Evolutionary conservation across 2,888 invertebrate species (phyloP), one percentile per base, ranked within the genome.

Genomic region (Trachelus troglodyta): DNA sequence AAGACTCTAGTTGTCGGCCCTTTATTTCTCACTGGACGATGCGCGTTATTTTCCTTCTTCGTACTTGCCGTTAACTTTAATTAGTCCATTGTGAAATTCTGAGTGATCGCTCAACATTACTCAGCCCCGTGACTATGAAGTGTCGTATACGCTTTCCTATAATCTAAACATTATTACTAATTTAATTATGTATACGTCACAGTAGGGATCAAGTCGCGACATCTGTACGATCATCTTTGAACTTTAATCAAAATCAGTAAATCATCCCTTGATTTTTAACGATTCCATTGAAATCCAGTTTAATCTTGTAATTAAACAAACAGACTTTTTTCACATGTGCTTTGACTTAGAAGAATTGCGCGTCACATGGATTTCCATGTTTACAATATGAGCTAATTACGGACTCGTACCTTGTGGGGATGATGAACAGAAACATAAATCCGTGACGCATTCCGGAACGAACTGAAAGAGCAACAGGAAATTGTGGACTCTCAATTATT

Each of bases 51-150:
- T 31, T 71, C 31, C 71, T 71, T 11, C 71, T 71, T 71, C 31
- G 76, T 73, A 75, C 74, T 78, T 76, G 78, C 75, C 69, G 78
- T 76, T 76, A 71, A 76, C 73, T 78, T n/a, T 82, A 85, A 86
- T 88, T 85, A 87, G 85, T 83, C 81, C 69, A 86, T 87, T 76
- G 85, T 79, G 77, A 77, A 82, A 80, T 81, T 75, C 77, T 71
- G 31, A 31, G 71, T 11, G 31, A 71, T 71, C 71, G 31, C 69
- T 30, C 12, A 6, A 33, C 30, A 15, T 40, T 4, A 40, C 23
- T 56, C 9, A 15, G 56, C 9, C 56, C 56, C 23, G 23, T 56
- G 23, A 23, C 56, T 56, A 23, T 2, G 56, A 56, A 23, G 23
- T 23, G 23, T 9, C 56, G 23, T 9, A 9, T 56, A 40, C 1